Evolutionary conservation across 1,140 invertebrate species (phyloP), one percentile per base, ranked within the genome.

Genomic region (Chlorops oryzae): DNA sequence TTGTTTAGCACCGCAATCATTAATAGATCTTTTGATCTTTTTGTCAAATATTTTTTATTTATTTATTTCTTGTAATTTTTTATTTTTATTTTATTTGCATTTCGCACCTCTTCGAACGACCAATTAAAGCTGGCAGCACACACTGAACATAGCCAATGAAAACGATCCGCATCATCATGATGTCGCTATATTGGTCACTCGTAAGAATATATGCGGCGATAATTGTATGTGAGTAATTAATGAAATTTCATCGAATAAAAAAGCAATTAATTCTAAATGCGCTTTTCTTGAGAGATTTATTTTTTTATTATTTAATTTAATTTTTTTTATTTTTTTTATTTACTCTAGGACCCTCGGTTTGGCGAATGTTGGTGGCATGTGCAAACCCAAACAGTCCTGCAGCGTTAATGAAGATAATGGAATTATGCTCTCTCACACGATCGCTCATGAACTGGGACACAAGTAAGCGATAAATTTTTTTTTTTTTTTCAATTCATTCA

Each of bases 361-460:
- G 54, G 90, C 91, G 22, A 88, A 93, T 73, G 87, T 93, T 41
- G 87, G 85, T 3, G 90, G 90, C 18, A 92, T 95, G 87, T 94
- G 90, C 76, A 87, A 89, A 62, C 85, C 86, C 5, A 83, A 87
- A 62, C 80, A 85, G 34, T 90, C 87, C 58, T 95, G 91, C 74
- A 92, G 86, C 58, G 86, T 95, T 58, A 92, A 92, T 64, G 88
- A 93, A 72, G 91, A 95, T 76, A 92, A 91, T 68, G 91, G 91
- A 28, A 86, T 95, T 46, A 87, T 87, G 59, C 77, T 93, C 47
- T 89, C 90, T 5, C 90, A 91, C 72, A 95, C 90, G n/a, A 88
- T 95, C 56, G 88, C 90, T 13, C 91, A 95, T 65, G 91, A 95
- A 74, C 75, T 95, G 58, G 91, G 90, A 44, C 91, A 95, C 77